Conservation (phyloP, 2,797 vertebrate genomes). For the Leucoraja ocellata region DNA sequence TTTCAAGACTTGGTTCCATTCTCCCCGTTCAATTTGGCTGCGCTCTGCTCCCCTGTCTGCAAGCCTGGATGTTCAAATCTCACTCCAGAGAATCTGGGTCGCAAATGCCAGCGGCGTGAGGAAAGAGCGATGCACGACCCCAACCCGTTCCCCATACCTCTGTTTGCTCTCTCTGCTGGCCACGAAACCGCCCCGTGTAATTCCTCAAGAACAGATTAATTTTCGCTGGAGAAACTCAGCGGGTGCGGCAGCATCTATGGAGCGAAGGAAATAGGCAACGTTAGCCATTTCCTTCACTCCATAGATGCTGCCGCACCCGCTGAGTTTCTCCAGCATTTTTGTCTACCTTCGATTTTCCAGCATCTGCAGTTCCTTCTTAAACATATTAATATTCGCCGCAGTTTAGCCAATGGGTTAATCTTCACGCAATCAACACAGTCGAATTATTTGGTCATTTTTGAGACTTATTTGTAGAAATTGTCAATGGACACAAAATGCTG, state of each 20-base stretch:
- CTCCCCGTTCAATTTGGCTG: background rate
- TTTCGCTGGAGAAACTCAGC: background rate
- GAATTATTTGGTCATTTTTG: background rate
- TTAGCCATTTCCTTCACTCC: too few relatives aligned
- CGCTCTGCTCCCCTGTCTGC: background rate
- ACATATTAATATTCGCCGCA: background rate
- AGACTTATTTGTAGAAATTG: background rate
- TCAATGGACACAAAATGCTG: too few relatives aligned
- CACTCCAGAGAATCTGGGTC: background rate
- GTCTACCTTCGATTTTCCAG: too few relatives aligned
- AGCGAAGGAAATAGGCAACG: too few relatives aligned
- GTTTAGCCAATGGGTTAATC: background rate
- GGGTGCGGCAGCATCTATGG: too few relatives aligned
- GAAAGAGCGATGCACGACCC: background rate
- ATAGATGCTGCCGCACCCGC: too few relatives aligned
- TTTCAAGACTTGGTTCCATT: background rate
- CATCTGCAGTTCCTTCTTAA: too few relatives aligned
- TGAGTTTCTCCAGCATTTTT: too few relatives aligned
- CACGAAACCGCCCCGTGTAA: background rate
- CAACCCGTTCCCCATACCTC: too few relatives aligned
- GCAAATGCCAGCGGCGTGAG: background rate
- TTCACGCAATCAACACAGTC: background rate
- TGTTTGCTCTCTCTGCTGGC: too few relatives aligned
- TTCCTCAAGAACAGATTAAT: background rate
- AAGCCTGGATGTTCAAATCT: background rate